These are phyloP conservation scores for Phanerotoma sp. DNA, from an alignment of 2,888 invertebrate species.

Conservation along the genomic window DNA sequence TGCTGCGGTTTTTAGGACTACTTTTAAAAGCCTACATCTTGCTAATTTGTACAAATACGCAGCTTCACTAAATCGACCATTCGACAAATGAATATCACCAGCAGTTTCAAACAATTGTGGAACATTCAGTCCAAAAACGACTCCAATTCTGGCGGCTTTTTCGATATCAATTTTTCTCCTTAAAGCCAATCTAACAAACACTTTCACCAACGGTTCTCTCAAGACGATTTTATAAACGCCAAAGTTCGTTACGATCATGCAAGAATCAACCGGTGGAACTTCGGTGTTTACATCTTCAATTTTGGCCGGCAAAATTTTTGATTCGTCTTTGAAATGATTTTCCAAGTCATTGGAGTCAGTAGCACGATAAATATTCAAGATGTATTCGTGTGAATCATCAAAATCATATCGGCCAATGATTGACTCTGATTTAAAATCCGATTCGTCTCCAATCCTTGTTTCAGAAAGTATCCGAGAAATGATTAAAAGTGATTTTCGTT, in stretches of 20 bases:
- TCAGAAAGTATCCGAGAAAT: slow-evolving; percentile 64
- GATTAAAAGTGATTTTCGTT: slow-evolving; percentile 58
- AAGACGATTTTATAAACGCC: slow-evolving; percentile 64
- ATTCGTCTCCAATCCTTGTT: slow-evolving; percentile 60
- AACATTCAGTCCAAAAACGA: slow-evolving; percentile 65
- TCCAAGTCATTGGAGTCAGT: slow-evolving; percentile 55
- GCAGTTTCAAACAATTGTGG: slow-evolving; percentile 74
- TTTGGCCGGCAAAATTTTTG: slow-evolving; percentile 56
- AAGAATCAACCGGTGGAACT: slow-evolving; percentile 60
- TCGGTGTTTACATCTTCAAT: slow-evolving; percentile 59
- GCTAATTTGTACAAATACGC: slow-evolving; percentile 79
- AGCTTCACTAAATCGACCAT: slow-evolving; percentile 75
- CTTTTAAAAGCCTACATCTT: slow-evolving; percentile 65
- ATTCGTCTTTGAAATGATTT: slow-evolving; percentile 38
- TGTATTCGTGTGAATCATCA: slow-evolving; percentile 59
- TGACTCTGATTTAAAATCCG: slow-evolving; percentile 63
- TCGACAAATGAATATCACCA: slow-evolving; percentile 77
- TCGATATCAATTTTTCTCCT: slow-evolving; percentile 58
- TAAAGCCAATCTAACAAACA: slow-evolving; percentile 63
- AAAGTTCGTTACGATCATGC: slow-evolving; percentile 64
- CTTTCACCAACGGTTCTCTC: slow-evolving; percentile 58
- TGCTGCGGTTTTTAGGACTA: slow-evolving; percentile 65
- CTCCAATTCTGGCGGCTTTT: slow-evolving; percentile 63
- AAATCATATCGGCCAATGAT: slow-evolving; percentile 63
- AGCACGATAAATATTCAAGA: slow-evolving; percentile 59